Evolutionary conservation across 2,797 vertebrate genomes (phyloP).

Genomic region (Dallia pectoralis): DNA sequence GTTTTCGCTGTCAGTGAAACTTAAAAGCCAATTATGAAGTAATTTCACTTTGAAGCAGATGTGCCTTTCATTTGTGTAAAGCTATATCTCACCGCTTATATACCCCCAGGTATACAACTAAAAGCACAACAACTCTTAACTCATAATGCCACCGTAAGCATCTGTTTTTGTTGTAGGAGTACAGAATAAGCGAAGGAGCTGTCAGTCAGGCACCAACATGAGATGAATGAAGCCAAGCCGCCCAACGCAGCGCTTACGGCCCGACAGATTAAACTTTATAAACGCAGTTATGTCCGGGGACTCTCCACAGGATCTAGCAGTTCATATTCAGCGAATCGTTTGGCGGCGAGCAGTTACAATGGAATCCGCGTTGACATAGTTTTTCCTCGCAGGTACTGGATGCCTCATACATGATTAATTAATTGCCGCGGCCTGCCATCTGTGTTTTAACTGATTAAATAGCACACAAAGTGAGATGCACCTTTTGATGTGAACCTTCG

Average conservation of each 20-base stretch:
- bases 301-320: slow-evolving; percentile 31
- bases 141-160: slow-evolving; percentile 31
- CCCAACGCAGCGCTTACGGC: background rate
- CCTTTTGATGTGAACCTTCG: slow-evolving; percentile 81
- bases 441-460: slow-evolving; percentile 85
- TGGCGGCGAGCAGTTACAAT: slow-evolving; percentile 60
- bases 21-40: slow-evolving; percentile 43
- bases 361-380: slow-evolving; percentile 76
- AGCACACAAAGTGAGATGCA: slow-evolving; percentile 79
- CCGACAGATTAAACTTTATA: slow-evolving; percentile 41
- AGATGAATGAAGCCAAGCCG: slow-evolving; percentile 31
- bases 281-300: slow-evolving; percentile 39
- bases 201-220: slow-evolving; percentile 35
- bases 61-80: slow-evolving; percentile 45
- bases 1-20: slow-evolving; percentile 49
- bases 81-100: slow-evolving; percentile 45
- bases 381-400: slow-evolving; percentile 74
- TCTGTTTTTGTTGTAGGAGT: slow-evolving; percentile 28
- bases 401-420: slow-evolving; percentile 82
- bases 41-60: slow-evolving; percentile 52
- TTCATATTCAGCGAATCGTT: slow-evolving; percentile 60
- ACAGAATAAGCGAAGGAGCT: slow-evolving; percentile 39
- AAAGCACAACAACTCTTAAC: slow-evolving; percentile 37
- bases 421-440: slow-evolving; percentile 81
- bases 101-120: slow-evolving; percentile 45